Evolutionary conservation across 1,140 invertebrate species (phyloP), one percentile per base, ranked within the genome.

Genomic region (Drosophila arawakana): DNA sequence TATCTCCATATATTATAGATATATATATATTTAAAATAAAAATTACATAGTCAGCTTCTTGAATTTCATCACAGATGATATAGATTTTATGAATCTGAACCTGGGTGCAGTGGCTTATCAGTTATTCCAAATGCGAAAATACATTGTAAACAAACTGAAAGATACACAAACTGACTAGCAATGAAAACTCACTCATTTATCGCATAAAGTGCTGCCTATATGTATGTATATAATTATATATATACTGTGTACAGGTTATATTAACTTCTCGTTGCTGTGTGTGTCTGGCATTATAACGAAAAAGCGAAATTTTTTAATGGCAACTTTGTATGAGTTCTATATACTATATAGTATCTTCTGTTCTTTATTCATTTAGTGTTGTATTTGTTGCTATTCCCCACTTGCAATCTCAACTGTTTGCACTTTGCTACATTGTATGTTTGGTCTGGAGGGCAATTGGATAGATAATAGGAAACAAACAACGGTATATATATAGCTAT

Each of bases 371-470:
- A 37, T 43, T 63, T 30, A 6, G 44, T 60, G 3, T 49, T 49
- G 11, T 43, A 25, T 62, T 21, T 39, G 30, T 21, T 63, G 9
- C 49, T 6, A 30, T 4, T 50, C 37, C 13, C 61, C 25, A 71
- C 67, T 65, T 61, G 49, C 70, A 73, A 73, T 77, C 76, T 21
- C 15, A 25, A 15, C 46, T 67, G 57, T 78, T 84, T 85, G 81
- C 81, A 84, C 81, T 84, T 85, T 85, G 81, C 49, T 9, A 49
- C 39, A 30, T 8, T 74, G 25, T 49, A 73, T 80, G 25, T 30
- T 30, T 30, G 25, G 25, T 30, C 25, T 52, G 81, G 61, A 60
- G 50, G 49, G 72, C 76, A 72, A 34, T 65, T 61, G 57, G 52
- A 58, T 63, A 79, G 63, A 80, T 55, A 67, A 76, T 62, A 81